Evolutionary conservation across 2,113 vertebrate species (phyloP).

Genomic region (Thamnaconus septentrionalis): DNA sequence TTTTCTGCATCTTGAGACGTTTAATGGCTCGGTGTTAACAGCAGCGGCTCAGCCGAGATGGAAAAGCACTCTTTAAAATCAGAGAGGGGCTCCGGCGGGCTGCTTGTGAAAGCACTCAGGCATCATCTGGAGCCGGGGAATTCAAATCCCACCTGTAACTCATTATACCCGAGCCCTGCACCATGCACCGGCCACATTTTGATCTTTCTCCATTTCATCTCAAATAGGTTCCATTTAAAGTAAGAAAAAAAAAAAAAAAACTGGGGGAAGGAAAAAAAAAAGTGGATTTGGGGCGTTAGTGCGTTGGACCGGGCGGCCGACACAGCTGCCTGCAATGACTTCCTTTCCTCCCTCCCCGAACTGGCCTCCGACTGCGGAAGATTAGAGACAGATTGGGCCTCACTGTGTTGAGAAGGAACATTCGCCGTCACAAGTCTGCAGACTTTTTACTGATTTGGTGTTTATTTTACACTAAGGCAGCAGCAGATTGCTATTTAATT

Average conservation of each 20-base stretch:
- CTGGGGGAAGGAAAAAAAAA: constrained; percentile 6
- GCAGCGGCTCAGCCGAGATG: constrained; percentile 59
- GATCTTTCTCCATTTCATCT: constrained; percentile 66
- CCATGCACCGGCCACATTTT: constrained; percentile 65
- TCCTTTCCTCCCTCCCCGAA: constrained; percentile 45
- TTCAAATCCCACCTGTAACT: constrained; percentile 70
- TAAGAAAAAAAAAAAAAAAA: constrained; percentile 61
- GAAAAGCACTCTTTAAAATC: constrained; percentile 61
- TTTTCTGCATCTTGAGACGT: constrained; percentile 56
- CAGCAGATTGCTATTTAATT: constrained; percentile 23
- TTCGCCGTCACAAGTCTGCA: constrained; percentile 30
- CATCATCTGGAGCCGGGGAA: constrained; percentile 68
- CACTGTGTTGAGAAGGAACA: constrained; percentile 44
- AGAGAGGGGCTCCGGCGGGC: constrained; percentile 45
- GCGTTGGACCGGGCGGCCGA: constrained; percentile 44
- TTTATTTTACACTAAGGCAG: constrained; percentile 47
- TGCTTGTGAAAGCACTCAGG: constrained; percentile 63
- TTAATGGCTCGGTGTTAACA: constrained; percentile 44
- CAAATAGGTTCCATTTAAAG: constrained; percentile 64
- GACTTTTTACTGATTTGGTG: constrained; percentile 41
- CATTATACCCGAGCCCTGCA: constrained; percentile 60
- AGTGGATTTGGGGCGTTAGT: constrained; percentile 51
- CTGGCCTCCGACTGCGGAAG: constrained; percentile 52
- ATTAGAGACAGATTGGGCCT: constrained; percentile 69
- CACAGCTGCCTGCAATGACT: constrained; percentile 52